Conservation (phyloP, 1,140 invertebrate species). For the Drosophila sproati region DNA sequence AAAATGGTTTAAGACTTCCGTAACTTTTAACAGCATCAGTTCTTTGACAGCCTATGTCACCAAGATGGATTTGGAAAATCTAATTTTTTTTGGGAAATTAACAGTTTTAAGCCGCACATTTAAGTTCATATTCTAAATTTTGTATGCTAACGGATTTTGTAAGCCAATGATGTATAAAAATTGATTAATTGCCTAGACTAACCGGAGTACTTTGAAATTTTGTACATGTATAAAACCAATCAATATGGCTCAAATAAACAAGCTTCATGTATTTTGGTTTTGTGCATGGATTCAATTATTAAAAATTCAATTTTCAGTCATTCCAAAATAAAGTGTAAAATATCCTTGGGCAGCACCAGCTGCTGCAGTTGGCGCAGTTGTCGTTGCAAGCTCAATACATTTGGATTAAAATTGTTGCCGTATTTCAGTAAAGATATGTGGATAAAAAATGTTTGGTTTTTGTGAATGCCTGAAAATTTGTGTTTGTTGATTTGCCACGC, state of each 20-base stretch:
- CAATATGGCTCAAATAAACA: conserved; percentile 23
- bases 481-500: conserved; percentile 59
- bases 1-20: too few relatives aligned
- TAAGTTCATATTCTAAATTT: too few relatives aligned
- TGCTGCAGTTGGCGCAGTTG: conserved; percentile 6
- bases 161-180: background rate
- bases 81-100: too few relatives aligned
- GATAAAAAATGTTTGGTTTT: conserved; percentile 25
- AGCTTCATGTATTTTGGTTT: background rate
- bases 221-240: conserved; percentile 13
- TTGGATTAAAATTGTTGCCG: background rate
- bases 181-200: conserved; percentile 4
- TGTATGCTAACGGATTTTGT: background rate
- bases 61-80: too few relatives aligned
- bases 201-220: background rate
- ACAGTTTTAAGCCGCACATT: too few relatives aligned
- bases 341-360: conserved; percentile 15
- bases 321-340: conserved; percentile 20
- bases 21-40: too few relatives aligned
- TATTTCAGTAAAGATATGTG: background rate
- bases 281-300: conserved; percentile 9
- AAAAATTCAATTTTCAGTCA: conserved; percentile 31
- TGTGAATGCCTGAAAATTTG: conserved; percentile 26
- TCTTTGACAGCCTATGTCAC: too few relatives aligned
- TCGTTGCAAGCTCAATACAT: conserved; percentile 3